Evolutionary conservation across 2,797 vertebrate species (phyloP), one percentile per base, ranked within the genome.

Genomic region (Australoheros facetus): DNA sequence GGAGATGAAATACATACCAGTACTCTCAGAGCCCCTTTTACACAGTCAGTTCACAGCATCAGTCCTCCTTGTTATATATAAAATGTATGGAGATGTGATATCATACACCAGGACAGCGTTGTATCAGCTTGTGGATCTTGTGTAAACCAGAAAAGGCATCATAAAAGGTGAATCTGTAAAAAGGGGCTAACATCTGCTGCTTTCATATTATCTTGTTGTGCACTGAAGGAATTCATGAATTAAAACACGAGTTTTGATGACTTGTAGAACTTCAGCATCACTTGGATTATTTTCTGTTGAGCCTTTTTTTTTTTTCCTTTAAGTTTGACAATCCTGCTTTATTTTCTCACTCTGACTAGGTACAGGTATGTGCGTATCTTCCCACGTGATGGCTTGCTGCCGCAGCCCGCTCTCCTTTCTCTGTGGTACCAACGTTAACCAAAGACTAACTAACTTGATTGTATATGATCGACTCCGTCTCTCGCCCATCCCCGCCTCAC

Each of bases 371-470:
- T 66, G 45, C 45, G 42, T 45, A 83, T 74, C 82, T 84, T 72
- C 60, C 84, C 84, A 69, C 75, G 19, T 78, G 82, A 77, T 60
- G 57, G 87, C 87, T 87, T 14, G 19, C 93, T 88, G 69, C 88
- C 77, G 71, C 87, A 73, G 79, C 92, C 89, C 81, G 95, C 96
- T 95, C 96, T 96, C 70, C 71, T 85, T 85, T 85, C 87, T 90
- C 91, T 84, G 89, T 82, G 91, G 90, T 95, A 94, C 96, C 97
- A 96, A 97, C 89, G 72, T 85, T 97, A 98, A 99, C 98, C 98
- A 99, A 99, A 99, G 98, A 99, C 97, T 96, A 97, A 97, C 97
- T 96, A 97, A 97, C 97, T 96, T 99, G 98, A 99, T 99, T 99
- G 98, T 99, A 99, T 96, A 96, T 94, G 95, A 96, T 95, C 91